phyloP scores from a whole-genome alignment of 1,140 invertebrate genomes.

The Hylaeus anthracinus region DNA sequence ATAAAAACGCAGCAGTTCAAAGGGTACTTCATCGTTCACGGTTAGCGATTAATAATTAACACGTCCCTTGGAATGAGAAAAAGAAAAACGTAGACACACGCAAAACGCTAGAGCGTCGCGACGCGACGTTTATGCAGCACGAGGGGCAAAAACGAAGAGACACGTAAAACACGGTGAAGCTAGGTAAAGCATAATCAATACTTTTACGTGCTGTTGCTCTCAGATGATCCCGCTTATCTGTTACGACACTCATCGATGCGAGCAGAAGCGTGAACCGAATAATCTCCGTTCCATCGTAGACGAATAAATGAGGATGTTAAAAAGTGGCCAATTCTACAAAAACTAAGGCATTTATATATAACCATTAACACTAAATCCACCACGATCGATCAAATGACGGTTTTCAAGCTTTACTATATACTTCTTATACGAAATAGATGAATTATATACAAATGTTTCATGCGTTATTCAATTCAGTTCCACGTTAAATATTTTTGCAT shows the following conservation, averaged over 20 bases:
- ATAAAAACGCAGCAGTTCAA: no score
- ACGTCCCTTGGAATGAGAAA: background rate
- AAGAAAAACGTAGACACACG: background rate
- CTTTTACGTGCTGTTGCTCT: slow-evolving; percentile 21
- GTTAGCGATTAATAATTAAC: slow-evolving; percentile 27
- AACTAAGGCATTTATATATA: no score
- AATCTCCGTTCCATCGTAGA: background rate
- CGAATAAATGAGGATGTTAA: background rate
- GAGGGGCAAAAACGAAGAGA: background rate
- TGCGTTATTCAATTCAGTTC: no score
- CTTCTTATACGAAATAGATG: no score
- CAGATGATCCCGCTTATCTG: slow-evolving; percentile 30
- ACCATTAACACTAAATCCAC: no score
- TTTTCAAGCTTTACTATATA: no score
- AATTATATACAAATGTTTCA: no score
- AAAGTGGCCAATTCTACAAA: no score
- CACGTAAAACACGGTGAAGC: slow-evolving; percentile 25
- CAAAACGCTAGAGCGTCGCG: background rate
- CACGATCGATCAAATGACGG: no score
- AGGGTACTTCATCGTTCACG: slow-evolving; percentile 7
- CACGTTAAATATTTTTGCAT: no score
- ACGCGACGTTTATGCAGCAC: slow-evolving; percentile 7
- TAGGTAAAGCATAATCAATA: slow-evolving; percentile 43
- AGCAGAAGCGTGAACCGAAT: background rate
- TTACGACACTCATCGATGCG: slow-evolving; percentile 20